Base-by-base conservation (phyloP, 1,140 invertebrate species). In the Euglossa dilemma region DNA sequence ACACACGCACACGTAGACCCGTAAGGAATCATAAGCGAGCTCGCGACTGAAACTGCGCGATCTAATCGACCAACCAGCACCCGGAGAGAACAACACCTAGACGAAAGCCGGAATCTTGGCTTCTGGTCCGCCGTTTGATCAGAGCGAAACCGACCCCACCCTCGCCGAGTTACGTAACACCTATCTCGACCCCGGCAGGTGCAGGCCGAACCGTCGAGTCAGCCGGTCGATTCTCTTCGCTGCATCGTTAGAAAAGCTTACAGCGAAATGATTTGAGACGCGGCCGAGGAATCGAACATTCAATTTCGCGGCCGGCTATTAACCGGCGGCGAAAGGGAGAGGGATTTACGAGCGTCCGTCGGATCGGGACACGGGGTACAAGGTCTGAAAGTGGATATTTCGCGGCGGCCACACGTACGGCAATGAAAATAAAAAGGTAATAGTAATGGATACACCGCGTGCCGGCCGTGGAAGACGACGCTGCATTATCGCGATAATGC, bases 351-450 rank as follows among this genome's bases (percentile, higher is more conserved):
- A 74, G 12, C 25, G 61, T 76, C 52, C 77, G 28, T 76, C 63
- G 72, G 50, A 75, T 66, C 61, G 61, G 8, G 23, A 36, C 80
- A 45, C 25, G 63, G 23, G 6, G 20, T 47, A 67, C 61, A 54
- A 52, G 61, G 50, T 36, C 28, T 12, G 70, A 11, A 74, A 66
- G 71, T 74, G 71, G 79, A 75, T 75, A 66, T 75, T 81, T 64
- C 70, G 79, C 25, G 52, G 71, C 61, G 28, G 79, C 20, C 61
- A 61, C 79, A 81, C 79, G 79, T 81, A 81, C 71, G 18, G 71
- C 71, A 56, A 57, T 75, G 61, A 72, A 75, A 81, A 75, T 81
- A 81, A 81, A 81, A 81, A 81, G 59, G 57, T 81, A 66, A 81
- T 80, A 75, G 71, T 81, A 81, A 81, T 64, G 79, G 71, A 81